A percentile compares a stretch with the other conserved stretches of the same genome.
Evolutionary conservation across 2,113 vertebrate species (phyloP).

Genomic region (Elephantulus edwardii): DNA sequence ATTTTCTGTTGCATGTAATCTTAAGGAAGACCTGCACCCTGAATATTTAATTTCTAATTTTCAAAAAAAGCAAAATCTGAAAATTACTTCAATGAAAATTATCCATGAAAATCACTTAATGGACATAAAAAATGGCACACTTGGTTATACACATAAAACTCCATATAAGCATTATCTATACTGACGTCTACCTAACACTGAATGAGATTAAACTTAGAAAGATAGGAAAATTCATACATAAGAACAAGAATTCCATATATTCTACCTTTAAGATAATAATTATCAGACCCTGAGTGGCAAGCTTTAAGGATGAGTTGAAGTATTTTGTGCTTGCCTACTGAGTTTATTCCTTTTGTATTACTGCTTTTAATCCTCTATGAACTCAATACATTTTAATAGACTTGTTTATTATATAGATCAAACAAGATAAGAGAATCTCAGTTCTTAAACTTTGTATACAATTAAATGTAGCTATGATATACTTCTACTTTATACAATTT

Average conservation of each 20-base stretch:
- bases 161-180: neutral
- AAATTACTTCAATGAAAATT: conserved; percentile 20
- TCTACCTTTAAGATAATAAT: conserved; percentile 4
- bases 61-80: conserved; percentile 31
- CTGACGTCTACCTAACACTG: neutral
- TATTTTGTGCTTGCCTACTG: neutral
- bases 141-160: neutral
- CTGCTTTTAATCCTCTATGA: neutral
- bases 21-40: no score
- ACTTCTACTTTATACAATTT: neutral
- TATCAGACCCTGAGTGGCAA: neutral
- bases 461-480: neutral
- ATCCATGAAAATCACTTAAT: conserved; percentile 28
- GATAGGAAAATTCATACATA: neutral
- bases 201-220: conserved; percentile 11
- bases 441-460: conserved; percentile 19
- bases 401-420: neutral
- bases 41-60: conserved; percentile 36
- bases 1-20: neutral
- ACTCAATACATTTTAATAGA: conserved; percentile 7
- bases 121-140: neutral
- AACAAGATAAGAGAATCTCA: neutral
- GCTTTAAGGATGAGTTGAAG: neutral
- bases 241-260: neutral
- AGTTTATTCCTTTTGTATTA: neutral